These are phyloP conservation scores for Tethya wilhelma DNA, from an alignment of 37 sponge, comb jelly and placozoan genomes.

Conservation along the genomic window DNA sequence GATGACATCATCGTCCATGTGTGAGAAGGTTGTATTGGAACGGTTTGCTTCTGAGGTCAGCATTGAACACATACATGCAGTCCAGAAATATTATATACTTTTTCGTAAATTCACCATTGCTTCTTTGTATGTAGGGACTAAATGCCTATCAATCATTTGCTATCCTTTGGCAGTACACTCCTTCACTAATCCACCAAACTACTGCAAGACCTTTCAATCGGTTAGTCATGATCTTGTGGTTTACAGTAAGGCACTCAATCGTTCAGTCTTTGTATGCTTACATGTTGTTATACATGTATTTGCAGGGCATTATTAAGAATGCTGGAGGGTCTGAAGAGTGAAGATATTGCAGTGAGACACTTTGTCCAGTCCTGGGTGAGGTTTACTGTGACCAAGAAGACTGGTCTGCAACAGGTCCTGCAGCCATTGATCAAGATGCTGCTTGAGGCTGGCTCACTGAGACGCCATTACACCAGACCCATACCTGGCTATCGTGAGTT, in stretches of 20 bases:
- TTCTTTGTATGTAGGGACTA: conserved; percentile 15
- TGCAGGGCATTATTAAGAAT: conserved; percentile 52
- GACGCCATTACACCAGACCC: not conserved
- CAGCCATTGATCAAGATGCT: conserved; percentile 50
- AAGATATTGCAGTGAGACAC: conserved; percentile 4
- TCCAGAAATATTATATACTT: no score
- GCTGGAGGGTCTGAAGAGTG: conserved; percentile 63
- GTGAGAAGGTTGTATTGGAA: conserved; percentile 43
- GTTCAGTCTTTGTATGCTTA: not conserved
- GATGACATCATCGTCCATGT: no score
- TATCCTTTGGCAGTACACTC: conserved; percentile 49
- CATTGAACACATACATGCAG: not conserved
- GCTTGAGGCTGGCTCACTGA: conserved; percentile 11
- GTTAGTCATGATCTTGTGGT: not conserved
- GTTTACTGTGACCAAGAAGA: not conserved
- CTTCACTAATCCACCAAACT: conserved; percentile 3
- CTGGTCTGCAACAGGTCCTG: not conserved
- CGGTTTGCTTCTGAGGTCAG: conserved; percentile 36
- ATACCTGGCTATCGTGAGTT: not conserved
- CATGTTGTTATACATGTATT: not conserved
- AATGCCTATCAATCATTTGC: conserved; percentile 47
- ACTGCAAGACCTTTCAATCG: conserved; percentile 29
- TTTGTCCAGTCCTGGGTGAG: conserved; percentile 53
- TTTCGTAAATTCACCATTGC: no score
- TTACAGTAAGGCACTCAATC: not conserved